A percentile compares a stretch with the other conserved stretches of the same genome.
These are phyloP conservation scores for Rousettus leschenaultii DNA, from an alignment of 2,113 vertebrate species.

Conservation along the genomic window DNA sequence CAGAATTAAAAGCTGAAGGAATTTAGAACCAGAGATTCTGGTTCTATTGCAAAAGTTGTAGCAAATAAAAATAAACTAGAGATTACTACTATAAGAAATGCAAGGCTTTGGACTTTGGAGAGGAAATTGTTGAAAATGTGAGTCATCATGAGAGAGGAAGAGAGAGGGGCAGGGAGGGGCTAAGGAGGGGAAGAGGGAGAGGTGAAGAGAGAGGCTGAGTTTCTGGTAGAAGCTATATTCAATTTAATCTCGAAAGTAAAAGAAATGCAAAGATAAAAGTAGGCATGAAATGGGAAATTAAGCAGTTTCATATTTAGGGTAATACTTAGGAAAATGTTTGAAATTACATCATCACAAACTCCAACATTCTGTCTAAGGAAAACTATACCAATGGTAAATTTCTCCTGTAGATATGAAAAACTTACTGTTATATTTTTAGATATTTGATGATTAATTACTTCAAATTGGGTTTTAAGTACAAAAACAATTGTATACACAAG, in stretches of 20 bases:
- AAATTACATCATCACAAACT: neutral
- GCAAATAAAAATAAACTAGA: neutral
- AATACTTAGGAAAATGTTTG: neutral
- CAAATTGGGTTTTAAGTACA: neutral
- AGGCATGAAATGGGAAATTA: neutral
- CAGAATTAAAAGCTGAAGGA: neutral
- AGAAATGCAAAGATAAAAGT: neutral
- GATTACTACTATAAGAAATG: neutral
- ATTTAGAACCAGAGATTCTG: neutral
- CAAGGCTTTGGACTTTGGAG: neutral
- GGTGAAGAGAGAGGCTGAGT: neutral
- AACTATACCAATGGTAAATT: neutral
- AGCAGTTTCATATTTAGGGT: neutral
- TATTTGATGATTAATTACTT: neutral
- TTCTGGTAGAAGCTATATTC: neutral
- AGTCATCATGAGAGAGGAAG: neutral
- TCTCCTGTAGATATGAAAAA: neutral
- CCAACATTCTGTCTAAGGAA: neutral
- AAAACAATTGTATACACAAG: neutral
- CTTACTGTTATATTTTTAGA: neutral
- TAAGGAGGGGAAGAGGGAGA: too few species aligned
- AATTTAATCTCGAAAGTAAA: neutral
- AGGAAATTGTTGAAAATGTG: neutral
- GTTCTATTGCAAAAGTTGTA: neutral
- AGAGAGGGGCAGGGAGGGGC: too few species aligned